These are phyloP conservation scores for Stenurella melanura DNA, from an alignment of 2,888 invertebrate species.

Conservation along the genomic window DNA sequence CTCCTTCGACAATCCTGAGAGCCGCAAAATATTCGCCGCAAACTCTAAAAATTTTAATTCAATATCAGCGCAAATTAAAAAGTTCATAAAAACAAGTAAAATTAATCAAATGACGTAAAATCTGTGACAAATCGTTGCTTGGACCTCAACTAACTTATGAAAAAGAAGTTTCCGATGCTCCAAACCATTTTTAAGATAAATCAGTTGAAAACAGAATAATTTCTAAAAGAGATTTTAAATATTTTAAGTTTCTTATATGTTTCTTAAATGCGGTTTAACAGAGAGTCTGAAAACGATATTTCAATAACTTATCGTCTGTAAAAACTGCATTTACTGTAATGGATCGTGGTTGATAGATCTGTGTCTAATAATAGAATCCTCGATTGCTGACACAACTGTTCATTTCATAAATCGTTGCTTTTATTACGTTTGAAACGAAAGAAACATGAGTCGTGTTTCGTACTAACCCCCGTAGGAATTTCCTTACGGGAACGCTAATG, in stretches of 20 bases:
- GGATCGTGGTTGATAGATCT: not conserved
- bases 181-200: too few species aligned
- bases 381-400: not conserved
- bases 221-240: not conserved
- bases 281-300: not conserved
- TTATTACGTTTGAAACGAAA: not conserved
- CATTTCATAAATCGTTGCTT: not conserved
- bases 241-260: not conserved
- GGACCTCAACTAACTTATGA: too few species aligned
- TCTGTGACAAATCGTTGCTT: too few species aligned
- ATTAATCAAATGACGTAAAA: too few species aligned
- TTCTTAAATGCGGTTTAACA: not conserved
- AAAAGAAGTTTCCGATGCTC: too few species aligned
- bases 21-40: too few species aligned
- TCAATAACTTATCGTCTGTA: not conserved
- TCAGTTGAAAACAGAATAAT: too few species aligned
- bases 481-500: conserved; percentile 44
- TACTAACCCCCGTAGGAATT: conserved; percentile 44
- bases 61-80: too few species aligned
- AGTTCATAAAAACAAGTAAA: too few species aligned
- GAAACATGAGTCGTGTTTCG: conserved; percentile 2
- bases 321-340: not conserved
- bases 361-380: too few species aligned
- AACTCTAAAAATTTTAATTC: too few species aligned
- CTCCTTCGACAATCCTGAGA: too few species aligned